Evolutionary conservation across 2,797 vertebrate genomes (phyloP).

Genomic region (Gambelia wislizenii): DNA sequence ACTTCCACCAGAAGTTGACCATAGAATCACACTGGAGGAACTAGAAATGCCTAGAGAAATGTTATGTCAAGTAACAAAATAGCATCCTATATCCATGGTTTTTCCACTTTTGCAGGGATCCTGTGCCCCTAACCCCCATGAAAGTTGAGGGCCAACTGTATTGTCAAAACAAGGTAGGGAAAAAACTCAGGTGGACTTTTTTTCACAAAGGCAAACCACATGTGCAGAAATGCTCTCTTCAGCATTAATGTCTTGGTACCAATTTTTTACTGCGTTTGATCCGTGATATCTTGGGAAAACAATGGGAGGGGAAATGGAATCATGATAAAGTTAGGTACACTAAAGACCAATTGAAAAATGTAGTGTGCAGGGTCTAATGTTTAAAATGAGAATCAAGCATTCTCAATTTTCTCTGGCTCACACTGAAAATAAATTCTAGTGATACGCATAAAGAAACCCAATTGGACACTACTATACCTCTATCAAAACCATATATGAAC

Average conservation of each 20-base stretch:
- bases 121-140: no score
- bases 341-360: not conserved
- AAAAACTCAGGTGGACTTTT: not conserved
- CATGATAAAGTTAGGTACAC: not conserved
- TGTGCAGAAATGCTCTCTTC: not conserved
- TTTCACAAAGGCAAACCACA: not conserved
- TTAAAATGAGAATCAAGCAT: not conserved
- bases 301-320: not conserved
- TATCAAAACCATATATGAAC: constrained; percentile 12
- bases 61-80: no score
- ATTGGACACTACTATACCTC: not conserved
- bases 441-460: not conserved
- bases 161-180: not conserved
- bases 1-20: no score
- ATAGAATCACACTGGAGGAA: no score
- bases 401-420: constrained; percentile 1
- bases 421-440: not conserved
- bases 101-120: no score
- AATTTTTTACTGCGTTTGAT: not conserved
- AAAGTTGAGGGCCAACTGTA: no score
- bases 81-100: no score
- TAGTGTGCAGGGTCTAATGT: not conserved
- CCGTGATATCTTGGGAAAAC: not conserved
- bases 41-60: no score
- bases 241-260: not conserved